Base-by-base conservation (phyloP, 2,113 vertebrate genomes). In the Corydoras maculifer region DNA sequence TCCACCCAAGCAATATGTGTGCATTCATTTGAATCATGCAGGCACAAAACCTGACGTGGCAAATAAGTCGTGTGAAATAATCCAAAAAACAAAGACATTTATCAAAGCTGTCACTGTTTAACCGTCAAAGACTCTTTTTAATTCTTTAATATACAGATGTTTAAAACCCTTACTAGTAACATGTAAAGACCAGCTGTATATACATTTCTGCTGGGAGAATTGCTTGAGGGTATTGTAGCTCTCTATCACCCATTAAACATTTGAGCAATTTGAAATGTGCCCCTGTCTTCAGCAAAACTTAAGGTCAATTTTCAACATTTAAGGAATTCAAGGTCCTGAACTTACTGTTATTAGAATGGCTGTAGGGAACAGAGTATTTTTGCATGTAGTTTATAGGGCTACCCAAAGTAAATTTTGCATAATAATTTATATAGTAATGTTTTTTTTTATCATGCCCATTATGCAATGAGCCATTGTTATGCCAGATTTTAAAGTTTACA, bases 31-130 rank as follows among this genome's bases (percentile, higher is more conserved):
- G 2, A 4, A 43, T 43, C 35, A 43, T 43, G 7, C 35, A 43
- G 59, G 43, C 8, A n/a, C 29, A 55, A 67, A 8, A 58, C 53
- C 31, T 57, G 54, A 67, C 51, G 5, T 68, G 54, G n/a, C 65
- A 35, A 13, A 57, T 32, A 4, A 14, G 15, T 25, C 54, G n/a
- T n/a, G 54, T 57, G 54, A 57, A 14, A 57, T 14, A 7, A 57
- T 57, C 9, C 54, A 57, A 7, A 57, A 57, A 57, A 15, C 54
- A 57, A 57, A 57, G 54, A 7, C 54, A 57, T 15, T 57, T 7
- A 57, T 73, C 55, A 59, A 11, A 51, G n/a, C 54, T n/a, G 4
- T 8, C 35, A 43, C 4, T 14, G n/a, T 53, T 53, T 14, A 57
- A 57, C 12, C 6, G 13, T n/a, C 6, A 57, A 13, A 57, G 14